Conservation (phyloP, 2,888 invertebrate species). For the Aleiodes testaceus region DNA sequence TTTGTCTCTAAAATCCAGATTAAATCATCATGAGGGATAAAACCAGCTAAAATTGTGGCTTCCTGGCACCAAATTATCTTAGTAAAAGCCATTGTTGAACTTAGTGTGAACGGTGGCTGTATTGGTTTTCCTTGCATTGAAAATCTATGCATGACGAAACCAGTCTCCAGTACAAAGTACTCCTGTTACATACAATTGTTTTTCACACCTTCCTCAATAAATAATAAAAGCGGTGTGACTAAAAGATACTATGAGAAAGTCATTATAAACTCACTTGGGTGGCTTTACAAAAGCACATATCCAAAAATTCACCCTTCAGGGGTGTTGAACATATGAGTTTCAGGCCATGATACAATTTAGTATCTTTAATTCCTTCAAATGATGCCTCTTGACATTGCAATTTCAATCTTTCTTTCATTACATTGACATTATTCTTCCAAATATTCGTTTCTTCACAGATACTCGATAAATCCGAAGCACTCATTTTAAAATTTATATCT, state of each 20-base stretch:
- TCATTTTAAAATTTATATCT: conserved; percentile 11
- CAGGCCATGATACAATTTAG: conserved; percentile 56
- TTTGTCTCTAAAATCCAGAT: conserved; percentile 52
- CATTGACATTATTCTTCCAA: conserved; percentile 45
- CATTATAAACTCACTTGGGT: conserved; percentile 49
- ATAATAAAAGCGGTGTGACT: neutral
- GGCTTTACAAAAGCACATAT: conserved; percentile 55
- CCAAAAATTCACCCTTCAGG: conserved; percentile 48
- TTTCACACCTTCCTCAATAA: neutral
- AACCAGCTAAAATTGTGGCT: conserved; percentile 49
- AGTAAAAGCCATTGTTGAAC: conserved; percentile 52
- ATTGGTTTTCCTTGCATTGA: conserved; percentile 57
- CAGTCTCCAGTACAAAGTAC: conserved; percentile 52
- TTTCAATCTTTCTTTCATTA: conserved; percentile 50
- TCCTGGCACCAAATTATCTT: conserved; percentile 55
- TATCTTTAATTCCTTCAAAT: conserved; percentile 53
- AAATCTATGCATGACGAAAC: conserved; percentile 51
- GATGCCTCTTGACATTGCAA: conserved; percentile 47
- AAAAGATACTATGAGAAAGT: conserved; percentile 4
- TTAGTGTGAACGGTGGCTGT: conserved; percentile 50
- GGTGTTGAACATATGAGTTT: conserved; percentile 49
- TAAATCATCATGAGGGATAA: conserved; percentile 51
- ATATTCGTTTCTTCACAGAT: conserved; percentile 29
- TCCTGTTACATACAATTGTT: conserved; percentile 49
- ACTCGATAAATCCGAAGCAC: conserved; percentile 18